Percentiles rank a stretch among this genome's conserved stretches.
Evolutionary conservation across 2,888 invertebrate genomes (phyloP).

Genomic region (Gisinianus flammeolus): DNA sequence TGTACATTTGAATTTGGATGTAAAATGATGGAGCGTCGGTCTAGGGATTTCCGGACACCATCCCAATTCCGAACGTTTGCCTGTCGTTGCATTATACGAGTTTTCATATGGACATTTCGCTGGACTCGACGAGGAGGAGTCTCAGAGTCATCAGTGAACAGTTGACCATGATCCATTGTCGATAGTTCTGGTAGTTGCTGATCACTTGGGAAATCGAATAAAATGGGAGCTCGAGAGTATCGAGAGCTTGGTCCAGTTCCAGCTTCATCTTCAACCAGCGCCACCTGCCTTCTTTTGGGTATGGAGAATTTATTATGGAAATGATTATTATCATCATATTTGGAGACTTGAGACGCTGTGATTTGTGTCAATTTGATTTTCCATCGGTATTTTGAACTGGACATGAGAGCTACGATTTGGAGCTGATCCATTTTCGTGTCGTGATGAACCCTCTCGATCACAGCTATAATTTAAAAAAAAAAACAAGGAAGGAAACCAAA

Average conservation of each 20-base stretch:
- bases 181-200: neutral
- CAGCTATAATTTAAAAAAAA: constrained; percentile 39
- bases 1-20: neutral
- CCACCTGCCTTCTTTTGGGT: neutral
- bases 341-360: neutral
- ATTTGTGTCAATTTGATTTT: constrained; percentile 50
- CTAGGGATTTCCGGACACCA: too few species aligned
- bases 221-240: neutral
- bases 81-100: neutral
- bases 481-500: neutral
- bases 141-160: too few species aligned
- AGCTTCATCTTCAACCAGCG: neutral
- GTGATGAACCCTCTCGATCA: constrained; percentile 42
- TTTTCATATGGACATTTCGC: neutral
- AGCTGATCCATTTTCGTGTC: constrained; percentile 45
- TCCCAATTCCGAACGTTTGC: neutral
- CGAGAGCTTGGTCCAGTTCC: neutral
- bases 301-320: neutral
- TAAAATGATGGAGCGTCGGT: neutral
- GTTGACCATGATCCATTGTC: neutral
- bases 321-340: neutral
- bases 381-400: constrained; percentile 52
- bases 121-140: neutral
- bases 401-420: constrained; percentile 51
- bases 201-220: too few species aligned